Evolutionary conservation across 2,888 invertebrate genomes (phyloP), one percentile per base, ranked within the genome.

Genomic region (Cephus rjabovi): DNA sequence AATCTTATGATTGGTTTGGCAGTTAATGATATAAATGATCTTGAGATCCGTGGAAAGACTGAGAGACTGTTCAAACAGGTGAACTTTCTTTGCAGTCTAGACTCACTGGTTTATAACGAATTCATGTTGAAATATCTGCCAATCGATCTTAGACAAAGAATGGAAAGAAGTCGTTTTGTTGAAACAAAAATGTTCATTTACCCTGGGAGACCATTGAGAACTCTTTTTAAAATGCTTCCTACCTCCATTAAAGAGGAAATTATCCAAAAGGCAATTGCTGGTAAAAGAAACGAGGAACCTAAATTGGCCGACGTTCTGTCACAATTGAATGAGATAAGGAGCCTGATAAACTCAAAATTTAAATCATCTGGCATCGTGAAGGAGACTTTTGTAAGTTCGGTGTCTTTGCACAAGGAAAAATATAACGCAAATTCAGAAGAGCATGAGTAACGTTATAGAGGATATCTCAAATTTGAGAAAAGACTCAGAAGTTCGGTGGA

Each of bases 1-100:
- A 94, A 94, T 85, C 88, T 94, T 73, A 90, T 94, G 85, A 93
- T 94, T 0, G 94, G 94, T 88, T 92, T 94, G 23, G 94, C 94
- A 23, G 94, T 94, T 1, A 94, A 93, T 79, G 94, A 94, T 81
- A 93, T 94, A 2, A 93, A 93, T 76, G 93, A 93, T 81, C 90
- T 94, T 79, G 93, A 94, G 90, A 88, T 93, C 1, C 90, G 94
- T 71, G 94, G 94, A 0, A 93, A 93, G 79, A 93, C 94, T 31
- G 91, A 93, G 79, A 90, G 94, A 80, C 84, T 94, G 30, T 93
- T 92, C 0, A 94, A 94, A 81, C 94, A 94, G 87, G 93, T 93
- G 0, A 93, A 93, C 79, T 94, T 93, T 81, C 88, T 94, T 69
- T 91, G 92, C 35, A 92, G 93, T 12, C 85, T 94, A 77, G 93